These are phyloP conservation scores for Ctenopoma kingsleyae DNA, from an alignment of 2,797 vertebrate genomes.

Conservation along the genomic window DNA sequence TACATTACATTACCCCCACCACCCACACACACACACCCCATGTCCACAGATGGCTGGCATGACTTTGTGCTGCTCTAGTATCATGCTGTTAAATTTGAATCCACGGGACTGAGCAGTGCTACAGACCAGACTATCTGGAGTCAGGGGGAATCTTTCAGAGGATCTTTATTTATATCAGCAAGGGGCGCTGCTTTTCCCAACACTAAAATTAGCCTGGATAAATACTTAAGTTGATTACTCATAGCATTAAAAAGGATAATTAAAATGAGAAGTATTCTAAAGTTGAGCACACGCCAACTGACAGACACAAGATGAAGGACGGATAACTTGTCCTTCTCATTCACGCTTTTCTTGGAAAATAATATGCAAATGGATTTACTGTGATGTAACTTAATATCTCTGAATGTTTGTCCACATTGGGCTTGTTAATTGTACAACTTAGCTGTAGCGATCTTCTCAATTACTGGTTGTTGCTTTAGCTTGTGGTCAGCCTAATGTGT, in stretches of 20 bases:
- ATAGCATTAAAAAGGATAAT: conserved; percentile 79
- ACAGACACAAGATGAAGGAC: conserved; percentile 2
- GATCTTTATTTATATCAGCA: conserved; percentile 93
- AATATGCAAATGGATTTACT: conserved; percentile 59
- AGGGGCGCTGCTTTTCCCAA: conserved; percentile 83
- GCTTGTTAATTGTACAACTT: conserved; percentile 76
- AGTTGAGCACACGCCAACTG: conserved; percentile 25
- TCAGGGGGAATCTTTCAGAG: conserved; percentile 94
- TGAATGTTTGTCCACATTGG: conserved; percentile 75
- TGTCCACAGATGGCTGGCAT: conserved; percentile 89
- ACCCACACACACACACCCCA: conserved; percentile 64
- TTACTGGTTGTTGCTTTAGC: conserved; percentile 57
- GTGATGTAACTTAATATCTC: conserved; percentile 68
- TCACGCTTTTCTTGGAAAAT: conserved; percentile 44
- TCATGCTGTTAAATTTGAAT: conserved; percentile 96
- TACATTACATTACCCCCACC: conserved; percentile 85
- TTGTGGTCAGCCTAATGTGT: conserved; percentile 42
- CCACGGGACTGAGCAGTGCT: conserved; percentile 87
- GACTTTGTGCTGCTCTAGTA: conserved; percentile 90
- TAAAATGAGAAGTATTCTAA: conserved; percentile 62
- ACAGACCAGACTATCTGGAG: conserved; percentile 97
- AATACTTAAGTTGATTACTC: conserved; percentile 84
- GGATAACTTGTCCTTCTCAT: conserved; percentile 22
- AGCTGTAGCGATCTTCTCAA: conserved; percentile 66
- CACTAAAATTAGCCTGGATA: conserved; percentile 88